Conservation (phyloP, 2,888 invertebrate genomes). For the Mellilla xanthometata region DNA sequence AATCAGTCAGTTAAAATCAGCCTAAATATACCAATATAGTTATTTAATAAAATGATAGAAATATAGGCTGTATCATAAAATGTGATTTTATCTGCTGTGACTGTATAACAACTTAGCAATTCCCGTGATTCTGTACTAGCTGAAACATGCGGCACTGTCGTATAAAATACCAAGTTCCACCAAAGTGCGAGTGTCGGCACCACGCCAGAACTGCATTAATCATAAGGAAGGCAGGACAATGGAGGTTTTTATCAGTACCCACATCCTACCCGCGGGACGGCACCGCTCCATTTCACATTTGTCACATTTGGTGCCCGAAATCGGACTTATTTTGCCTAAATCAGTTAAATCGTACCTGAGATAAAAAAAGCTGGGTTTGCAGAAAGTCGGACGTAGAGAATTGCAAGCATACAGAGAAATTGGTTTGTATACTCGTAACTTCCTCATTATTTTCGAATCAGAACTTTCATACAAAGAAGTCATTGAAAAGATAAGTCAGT, state of each 20-base stretch:
- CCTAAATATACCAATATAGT: no score
- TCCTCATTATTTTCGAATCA: no score
- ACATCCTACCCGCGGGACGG: slow-evolving; percentile 42
- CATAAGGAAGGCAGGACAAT: slow-evolving; percentile 59
- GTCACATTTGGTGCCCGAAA: slow-evolving; percentile 46
- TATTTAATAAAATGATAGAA: no score
- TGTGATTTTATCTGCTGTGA: no score
- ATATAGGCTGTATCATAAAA: no score
- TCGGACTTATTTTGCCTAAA: slow-evolving; percentile 32
- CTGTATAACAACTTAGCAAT: no score
- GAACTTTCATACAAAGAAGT: no score
- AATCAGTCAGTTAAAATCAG: no score
- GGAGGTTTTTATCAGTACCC: slow-evolving; percentile 53
- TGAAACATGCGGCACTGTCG: slow-evolving; percentile 8
- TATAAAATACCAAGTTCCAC: slow-evolving; percentile 6
- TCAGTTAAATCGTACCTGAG: slow-evolving; percentile 16
- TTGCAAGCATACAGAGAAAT: no score
- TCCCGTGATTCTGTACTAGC: no score
- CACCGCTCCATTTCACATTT: slow-evolving; percentile 49
- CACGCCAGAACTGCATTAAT: slow-evolving; percentile 67
- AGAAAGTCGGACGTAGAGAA: not conserved
- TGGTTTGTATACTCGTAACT: no score
- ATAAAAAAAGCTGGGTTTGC: slow-evolving; percentile 12
- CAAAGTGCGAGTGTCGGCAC: slow-evolving; percentile 43
- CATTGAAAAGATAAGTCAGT: no score